These are phyloP conservation scores for Dallia pectoralis DNA, from an alignment of 2,797 vertebrate species.

Conservation along the genomic window DNA sequence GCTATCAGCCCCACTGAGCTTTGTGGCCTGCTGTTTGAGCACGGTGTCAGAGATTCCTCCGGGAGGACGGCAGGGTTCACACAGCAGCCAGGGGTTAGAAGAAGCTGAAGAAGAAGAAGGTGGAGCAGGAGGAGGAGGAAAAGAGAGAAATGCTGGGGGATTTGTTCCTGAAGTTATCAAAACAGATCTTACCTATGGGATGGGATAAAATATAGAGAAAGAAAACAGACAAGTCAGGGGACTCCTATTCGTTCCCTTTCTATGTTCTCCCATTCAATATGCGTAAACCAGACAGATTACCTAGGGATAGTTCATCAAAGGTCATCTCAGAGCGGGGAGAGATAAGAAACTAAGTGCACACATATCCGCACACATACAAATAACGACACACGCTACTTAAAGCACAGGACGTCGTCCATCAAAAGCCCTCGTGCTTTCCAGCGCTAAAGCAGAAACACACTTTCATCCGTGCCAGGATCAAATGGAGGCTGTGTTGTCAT, in stretches of 20 bases:
- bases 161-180: no score
- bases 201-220: no score
- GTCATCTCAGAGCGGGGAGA: neutral
- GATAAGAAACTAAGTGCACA: conserved; percentile 42
- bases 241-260: no score
- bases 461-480: conserved; percentile 68
- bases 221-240: no score
- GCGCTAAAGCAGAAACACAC: conserved; percentile 39
- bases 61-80: conserved; percentile 71
- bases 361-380: conserved; percentile 28
- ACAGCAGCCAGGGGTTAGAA: conserved; percentile 64
- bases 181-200: no score
- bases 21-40: conserved; percentile 78
- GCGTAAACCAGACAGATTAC: no score
- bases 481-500: conserved; percentile 59
- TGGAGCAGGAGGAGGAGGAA: neutral
- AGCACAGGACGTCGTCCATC: conserved; percentile 66
- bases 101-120: no score
- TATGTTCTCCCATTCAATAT: no score
- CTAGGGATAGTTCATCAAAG: no score
- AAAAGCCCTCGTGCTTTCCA: conserved; percentile 60
- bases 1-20: conserved; percentile 66
- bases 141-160: neutral
- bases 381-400: conserved; percentile 20
- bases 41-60: conserved; percentile 73